These are phyloP conservation scores for Ommatoiulus sabulosus DNA, from an alignment of 2,888 invertebrate genomes.

Conservation along the genomic window DNA sequence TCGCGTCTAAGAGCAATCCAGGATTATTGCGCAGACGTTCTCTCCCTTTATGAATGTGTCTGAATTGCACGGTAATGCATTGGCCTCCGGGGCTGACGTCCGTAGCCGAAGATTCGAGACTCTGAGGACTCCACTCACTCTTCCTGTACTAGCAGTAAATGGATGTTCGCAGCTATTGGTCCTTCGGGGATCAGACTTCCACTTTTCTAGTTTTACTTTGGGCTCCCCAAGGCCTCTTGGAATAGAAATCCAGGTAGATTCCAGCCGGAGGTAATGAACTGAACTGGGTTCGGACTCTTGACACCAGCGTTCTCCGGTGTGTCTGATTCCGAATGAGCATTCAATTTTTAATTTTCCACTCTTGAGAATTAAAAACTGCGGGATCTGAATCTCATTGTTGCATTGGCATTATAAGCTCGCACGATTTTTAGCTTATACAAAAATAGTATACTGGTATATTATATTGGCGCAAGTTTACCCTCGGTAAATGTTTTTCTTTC, in stretches of 20 bases:
- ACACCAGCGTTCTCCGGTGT: not conserved
- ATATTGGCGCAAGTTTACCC: not conserved
- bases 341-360: not conserved
- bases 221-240: slow-evolving; percentile 35
- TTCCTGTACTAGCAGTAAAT: not conserved
- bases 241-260: slow-evolving; percentile 24
- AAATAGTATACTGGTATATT: not conserved
- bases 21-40: slow-evolving; percentile 19
- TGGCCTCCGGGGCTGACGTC: slow-evolving; percentile 30
- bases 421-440: not conserved
- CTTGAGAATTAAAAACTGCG: not conserved
- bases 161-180: slow-evolving; percentile 36
- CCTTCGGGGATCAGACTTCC: not conserved
- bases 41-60: slow-evolving; percentile 31
- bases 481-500: not conserved
- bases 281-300: not conserved
- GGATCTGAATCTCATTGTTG: not conserved
- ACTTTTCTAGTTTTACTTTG: slow-evolving; percentile 11
- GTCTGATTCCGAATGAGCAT: not conserved
- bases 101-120: slow-evolving; percentile 4
- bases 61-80: slow-evolving; percentile 32
- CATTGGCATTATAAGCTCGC: not conserved
- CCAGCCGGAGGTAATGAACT: not conserved
- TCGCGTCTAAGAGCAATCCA: not conserved
- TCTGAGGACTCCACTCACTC: slow-evolving; percentile 40